These are phyloP conservation scores for Myotis lucifugus DNA, from an alignment of 2,113 vertebrate genomes.

Conservation along the genomic window DNA sequence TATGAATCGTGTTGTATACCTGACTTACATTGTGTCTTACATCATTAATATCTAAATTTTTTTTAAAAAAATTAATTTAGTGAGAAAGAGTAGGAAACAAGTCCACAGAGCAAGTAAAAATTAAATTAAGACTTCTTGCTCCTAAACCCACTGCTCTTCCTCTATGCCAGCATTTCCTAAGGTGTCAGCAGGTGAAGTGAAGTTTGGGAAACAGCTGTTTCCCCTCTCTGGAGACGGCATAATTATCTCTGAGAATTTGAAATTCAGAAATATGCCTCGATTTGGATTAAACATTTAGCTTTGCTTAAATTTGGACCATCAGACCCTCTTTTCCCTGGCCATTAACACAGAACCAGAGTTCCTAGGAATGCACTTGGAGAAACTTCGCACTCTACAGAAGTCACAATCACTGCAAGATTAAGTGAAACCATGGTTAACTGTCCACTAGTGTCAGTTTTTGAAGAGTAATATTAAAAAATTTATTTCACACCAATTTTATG, in stretches of 20 bases:
- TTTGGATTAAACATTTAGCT: constrained; percentile 1
- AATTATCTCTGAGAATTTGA: not conserved
- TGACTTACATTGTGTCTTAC: not conserved
- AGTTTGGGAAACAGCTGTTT: not conserved
- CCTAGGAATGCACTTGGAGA: not conserved
- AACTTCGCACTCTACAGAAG: not conserved
- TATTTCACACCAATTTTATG: not conserved
- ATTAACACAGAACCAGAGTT: not conserved
- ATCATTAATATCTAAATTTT: not conserved
- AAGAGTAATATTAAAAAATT: not conserved
- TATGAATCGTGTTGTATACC: not conserved
- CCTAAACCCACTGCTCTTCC: not conserved
- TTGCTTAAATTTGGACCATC: not conserved
- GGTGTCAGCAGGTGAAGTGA: not conserved
- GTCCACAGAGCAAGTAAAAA: not conserved
- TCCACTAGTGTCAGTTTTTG: not conserved
- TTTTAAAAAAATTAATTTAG: not conserved
- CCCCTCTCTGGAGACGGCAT: not conserved
- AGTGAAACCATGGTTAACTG: not conserved
- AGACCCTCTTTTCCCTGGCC: not conserved
- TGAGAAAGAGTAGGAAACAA: not conserved
- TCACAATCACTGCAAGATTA: not conserved
- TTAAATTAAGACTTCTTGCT: not conserved
- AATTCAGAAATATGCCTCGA: not conserved
- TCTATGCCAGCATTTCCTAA: not conserved